Evolutionary conservation across 2,797 vertebrate genomes (phyloP).

Genomic region (Glyptemys insculpta): DNA sequence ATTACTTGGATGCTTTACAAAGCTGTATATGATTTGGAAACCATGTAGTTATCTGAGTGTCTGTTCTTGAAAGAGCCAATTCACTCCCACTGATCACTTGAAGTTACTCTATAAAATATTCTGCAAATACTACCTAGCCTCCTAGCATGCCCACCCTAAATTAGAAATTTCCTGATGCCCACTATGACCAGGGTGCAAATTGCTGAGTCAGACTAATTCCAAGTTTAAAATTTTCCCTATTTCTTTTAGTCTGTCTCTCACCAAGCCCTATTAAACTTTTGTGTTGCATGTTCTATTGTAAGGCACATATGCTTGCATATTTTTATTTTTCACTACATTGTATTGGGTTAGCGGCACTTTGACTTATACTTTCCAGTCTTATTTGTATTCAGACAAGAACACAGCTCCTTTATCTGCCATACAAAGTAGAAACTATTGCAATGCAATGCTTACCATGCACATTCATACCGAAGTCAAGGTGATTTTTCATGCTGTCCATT

Average conservation of each 20-base stretch:
- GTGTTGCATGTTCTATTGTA: neutral
- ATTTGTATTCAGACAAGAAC: neutral
- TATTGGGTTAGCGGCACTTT: neutral
- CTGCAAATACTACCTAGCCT: neutral
- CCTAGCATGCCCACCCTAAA: neutral
- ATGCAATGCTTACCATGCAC: neutral
- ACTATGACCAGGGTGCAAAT: conserved; percentile 5
- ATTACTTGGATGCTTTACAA: neutral
- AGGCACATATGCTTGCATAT: neutral
- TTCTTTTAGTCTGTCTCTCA: neutral
- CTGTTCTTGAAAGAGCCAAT: neutral
- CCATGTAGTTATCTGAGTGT: neutral
- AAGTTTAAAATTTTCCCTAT: neutral
- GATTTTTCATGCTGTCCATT: neutral
- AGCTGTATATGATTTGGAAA: neutral
- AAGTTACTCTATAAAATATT: neutral
- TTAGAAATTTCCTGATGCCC: neutral
- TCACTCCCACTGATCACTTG: neutral
- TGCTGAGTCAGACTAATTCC: neutral
- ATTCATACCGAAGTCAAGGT: neutral
- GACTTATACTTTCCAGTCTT: neutral
- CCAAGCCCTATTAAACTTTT: neutral
- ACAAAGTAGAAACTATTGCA: neutral
- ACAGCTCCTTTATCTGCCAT: neutral
- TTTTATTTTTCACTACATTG: conserved; percentile 18